Conservation (phyloP, 2,797 vertebrate species). For the Micromesistius poutassou region DNA sequence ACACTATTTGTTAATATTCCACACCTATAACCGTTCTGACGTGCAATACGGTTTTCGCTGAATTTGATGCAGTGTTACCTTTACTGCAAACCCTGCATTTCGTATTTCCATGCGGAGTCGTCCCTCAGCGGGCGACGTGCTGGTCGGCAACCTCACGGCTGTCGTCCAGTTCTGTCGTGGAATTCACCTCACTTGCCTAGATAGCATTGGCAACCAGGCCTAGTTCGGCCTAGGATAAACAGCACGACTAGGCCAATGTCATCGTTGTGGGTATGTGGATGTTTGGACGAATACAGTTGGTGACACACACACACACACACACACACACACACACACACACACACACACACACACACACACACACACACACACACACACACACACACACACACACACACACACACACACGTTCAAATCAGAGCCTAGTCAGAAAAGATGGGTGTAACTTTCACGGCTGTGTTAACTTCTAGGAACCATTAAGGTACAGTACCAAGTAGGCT, state of each 20-base stretch:
- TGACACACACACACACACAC: too few species aligned
- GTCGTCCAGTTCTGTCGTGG: not conserved
- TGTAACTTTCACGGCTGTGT: slow-evolving; percentile 16
- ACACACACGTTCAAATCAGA: not conserved
- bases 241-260: too few species aligned
- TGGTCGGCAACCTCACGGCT: not conserved
- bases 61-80: not conserved
- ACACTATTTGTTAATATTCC: not conserved
- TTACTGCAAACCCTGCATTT: not conserved
- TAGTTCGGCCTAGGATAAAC: too few species aligned
- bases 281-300: too few species aligned
- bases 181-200: not conserved
- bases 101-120: too few species aligned
- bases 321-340: slow-evolving; percentile 11
- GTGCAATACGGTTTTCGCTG: not conserved
- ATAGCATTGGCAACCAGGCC: too few species aligned
- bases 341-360: not conserved
- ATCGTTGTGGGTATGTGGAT: too few species aligned
- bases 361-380: slow-evolving; percentile 3
- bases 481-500: slow-evolving; percentile 36
- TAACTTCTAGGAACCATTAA: slow-evolving; percentile 42
- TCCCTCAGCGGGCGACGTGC: not conserved
- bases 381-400: slow-evolving; percentile 3
- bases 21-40: not conserved
- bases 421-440: not conserved